Base-by-base conservation (phyloP, 2,888 invertebrate genomes). In the Archaeoteleia sp. region DNA sequence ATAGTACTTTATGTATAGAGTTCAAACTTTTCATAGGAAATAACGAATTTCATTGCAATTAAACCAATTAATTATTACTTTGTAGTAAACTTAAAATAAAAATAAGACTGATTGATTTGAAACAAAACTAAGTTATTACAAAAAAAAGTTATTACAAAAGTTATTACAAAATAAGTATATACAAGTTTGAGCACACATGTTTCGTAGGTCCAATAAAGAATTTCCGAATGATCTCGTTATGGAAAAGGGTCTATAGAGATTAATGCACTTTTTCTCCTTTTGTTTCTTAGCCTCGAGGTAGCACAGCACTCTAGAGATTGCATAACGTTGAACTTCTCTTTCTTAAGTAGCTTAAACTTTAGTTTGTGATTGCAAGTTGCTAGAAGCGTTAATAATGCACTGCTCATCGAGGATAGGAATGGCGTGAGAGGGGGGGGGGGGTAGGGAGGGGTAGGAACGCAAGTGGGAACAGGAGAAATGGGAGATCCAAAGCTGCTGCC, bases 331-430 rank as follows among this genome's bases (percentile, higher is more conserved):
- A 58, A 48, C 48, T 58, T 58, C 49, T 60, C 49, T 35, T 51
- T 49, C 43, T 49, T 60, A 60, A 60, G 60, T 43, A 60, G 60
- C 60, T 60, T 60, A 60, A 60, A 60, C 49, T 60, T 60, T 23
- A 51, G 60, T 60, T 60, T 45, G 51, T 60, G 61, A 61, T 53
- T 35, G 53, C 46, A 32, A 61, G 46, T 61, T 40, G 45, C 53
- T 53, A 13, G 37, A 23, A 45, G 45, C 45, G 37, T 60, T 60
- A 61, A 61, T 53, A 61, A 53, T 61, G 53, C 61, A 61, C 45
- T 53, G 37, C 60, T 53, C 53, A 45, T 51, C 45, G 48, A 60
- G 60, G 51, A 51, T 51, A 60, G 51, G 42, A 53, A 61, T 45
- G 43, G 35, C n/a, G n/a, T n/a, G 14, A 42, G 40, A 48, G 45